These are phyloP conservation scores for Channa striata DNA, from an alignment of 2,797 vertebrate species.

Conservation along the genomic window DNA sequence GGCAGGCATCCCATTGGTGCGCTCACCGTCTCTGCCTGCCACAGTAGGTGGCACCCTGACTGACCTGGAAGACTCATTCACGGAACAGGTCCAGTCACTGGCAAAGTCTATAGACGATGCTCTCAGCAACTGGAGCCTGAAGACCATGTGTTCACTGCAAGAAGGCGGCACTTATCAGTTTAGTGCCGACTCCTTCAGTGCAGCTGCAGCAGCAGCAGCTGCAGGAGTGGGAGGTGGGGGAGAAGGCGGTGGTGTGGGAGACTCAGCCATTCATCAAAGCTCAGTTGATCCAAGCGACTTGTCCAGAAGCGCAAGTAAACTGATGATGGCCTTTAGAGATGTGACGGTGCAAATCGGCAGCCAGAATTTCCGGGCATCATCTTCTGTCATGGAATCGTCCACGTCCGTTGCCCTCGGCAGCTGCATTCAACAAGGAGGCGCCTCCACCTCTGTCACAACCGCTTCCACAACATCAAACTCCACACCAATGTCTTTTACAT, in stretches of 20 bases:
- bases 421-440: constrained; percentile 81
- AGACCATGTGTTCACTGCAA: constrained; percentile 97
- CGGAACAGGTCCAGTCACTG: constrained; percentile 96
- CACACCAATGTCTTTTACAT: constrained; percentile 29
- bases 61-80: constrained; percentile 98
- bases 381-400: constrained; percentile 88
- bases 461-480: constrained; percentile 53
- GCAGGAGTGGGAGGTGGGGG: constrained; percentile 58
- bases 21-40: constrained; percentile 92
- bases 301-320: constrained; percentile 91
- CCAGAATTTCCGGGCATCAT: constrained; percentile 95
- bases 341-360: constrained; percentile 97
- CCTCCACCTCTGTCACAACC: constrained; percentile 43
- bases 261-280: constrained; percentile 70
- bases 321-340: constrained; percentile 98
- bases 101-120: constrained; percentile 99
- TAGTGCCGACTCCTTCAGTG: constrained; percentile 88
- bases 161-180: constrained; percentile 93
- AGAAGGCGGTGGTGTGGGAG: constrained; percentile 72
- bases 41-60: constrained; percentile 92
- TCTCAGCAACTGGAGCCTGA: constrained; percentile 98
- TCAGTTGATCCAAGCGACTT: constrained; percentile 83
- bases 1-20: constrained; percentile 91
- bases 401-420: constrained; percentile 93
- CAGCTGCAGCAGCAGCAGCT: constrained; percentile 59